Base-by-base conservation (phyloP, 2,113 vertebrate genomes). In the Himantopus leucocephalus region DNA sequence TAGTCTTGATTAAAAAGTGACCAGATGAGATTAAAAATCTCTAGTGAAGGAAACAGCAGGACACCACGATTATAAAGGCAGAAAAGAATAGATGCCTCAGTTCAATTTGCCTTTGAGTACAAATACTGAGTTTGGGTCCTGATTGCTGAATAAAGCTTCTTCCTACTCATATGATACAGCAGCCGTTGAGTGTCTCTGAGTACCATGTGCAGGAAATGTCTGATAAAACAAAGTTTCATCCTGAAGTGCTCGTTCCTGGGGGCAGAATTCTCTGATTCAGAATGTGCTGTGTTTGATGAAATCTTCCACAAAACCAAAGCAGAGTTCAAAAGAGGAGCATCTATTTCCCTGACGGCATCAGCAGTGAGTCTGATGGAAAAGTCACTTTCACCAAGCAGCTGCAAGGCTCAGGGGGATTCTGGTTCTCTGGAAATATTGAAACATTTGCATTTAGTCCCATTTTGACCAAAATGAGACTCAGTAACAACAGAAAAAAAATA, bases 251-350 rank as follows among this genome's bases (percentile, higher is more conserved):
- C 1, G 0, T 95, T 95, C 84, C 91, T 91, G 66, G 7, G 70
- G 73, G 81, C 68, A 96, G 81, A 92, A 91, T 85, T 92, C 70
- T 95, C 60, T 82, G 80, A 81, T 84, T 81, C 64, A 39, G 43
- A 91, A 81, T 72, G 48, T 86, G 68, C 64, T 77, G 32, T 86
- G 45, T 94, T 91, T 95, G 86, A 95, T 85, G 72, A 94, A 96
- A 87, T 91, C 73, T 94, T 89, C 56, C 17, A 20, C 64, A 87
- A 88, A 94, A 91, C 63, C 50, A 92, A 88, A 95, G 50, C 67
- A 87, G 77, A 78, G 89, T 92, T 96, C 87, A 96, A 50, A 95
- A 88, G 73, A 91, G 84, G 64, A 89, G 34, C 52, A 85, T 86
- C 55, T 70, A 74, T 94, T 92, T 95, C 80, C 77, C 94, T 87